Evolutionary conservation across 2,888 invertebrate genomes (phyloP), one percentile per base, ranked within the genome.

Genomic region (Sinohyriopsis cumingii): DNA sequence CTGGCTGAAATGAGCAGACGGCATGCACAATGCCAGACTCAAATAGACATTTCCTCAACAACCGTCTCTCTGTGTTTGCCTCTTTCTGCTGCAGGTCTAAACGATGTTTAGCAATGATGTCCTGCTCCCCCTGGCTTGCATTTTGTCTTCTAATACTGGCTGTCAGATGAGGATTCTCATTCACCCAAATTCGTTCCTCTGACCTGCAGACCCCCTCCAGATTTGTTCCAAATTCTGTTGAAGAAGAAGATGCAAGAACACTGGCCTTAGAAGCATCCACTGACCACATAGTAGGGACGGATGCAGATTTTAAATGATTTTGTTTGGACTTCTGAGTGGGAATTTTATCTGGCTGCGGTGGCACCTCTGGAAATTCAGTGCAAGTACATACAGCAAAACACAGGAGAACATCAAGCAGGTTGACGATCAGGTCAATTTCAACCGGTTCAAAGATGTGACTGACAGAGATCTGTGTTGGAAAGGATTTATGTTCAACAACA

Each of bases 41-140:
- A 78, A 76, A 79, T 65, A 85, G 67, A 68, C 77, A 78, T 66
- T 79, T 77, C 61, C 84, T 76, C 63, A 85, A 65, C 45, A 79
- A 55, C 62, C 80, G 70, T 71, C 83, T 72, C 59, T 84, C 83
- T 9, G 80, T 73, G 60, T 75, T 72, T 12, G 77, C 78, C 68
- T 82, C 83, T 53, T 78, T 82, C 62, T 82, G 73, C 54, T 67
- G 72, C 59, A 82, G 71, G 55, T 82, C 81, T 57, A 55, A 24
- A 63, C 66, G 68, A 25, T 57, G 65, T 53, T 69, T 54, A 15
- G 24, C 54, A 20, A 55, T 55, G 25, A 33, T n/a, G 54, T 69
- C 69, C 61, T 53, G n/a, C 22, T 65, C 59, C 54, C 24, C n/a
- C 12, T 24, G 24, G 18, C 59, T 68, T 19, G 71, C 73, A 60